Percentiles rank a stretch among this genome's conserved stretches.
Conservation (phyloP, 37 sponge, comb jelly and placozoan genomes). For the Haliclona indistincta region DNA sequence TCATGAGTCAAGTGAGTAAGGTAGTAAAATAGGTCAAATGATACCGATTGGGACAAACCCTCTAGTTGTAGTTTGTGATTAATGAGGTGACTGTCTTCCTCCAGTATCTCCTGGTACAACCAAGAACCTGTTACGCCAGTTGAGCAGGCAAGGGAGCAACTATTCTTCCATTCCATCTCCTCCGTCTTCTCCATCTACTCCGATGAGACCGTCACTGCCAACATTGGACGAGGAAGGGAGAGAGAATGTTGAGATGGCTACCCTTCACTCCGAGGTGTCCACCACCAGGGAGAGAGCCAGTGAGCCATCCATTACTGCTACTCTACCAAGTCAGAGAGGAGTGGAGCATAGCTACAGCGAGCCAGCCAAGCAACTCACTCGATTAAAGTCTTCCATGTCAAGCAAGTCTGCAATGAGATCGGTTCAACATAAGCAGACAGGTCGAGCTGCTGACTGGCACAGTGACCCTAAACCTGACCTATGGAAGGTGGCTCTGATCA, state of each 20-base stretch:
- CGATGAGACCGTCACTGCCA: not conserved
- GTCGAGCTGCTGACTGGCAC: too few relatives aligned
- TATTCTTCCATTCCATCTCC: not conserved
- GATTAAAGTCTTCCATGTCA: too few relatives aligned
- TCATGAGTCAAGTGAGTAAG: not conserved
- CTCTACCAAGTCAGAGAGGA: not conserved
- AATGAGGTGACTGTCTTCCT: not conserved
- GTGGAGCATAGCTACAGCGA: not conserved
- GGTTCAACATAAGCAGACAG: too few relatives aligned
- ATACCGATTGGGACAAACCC: not conserved
- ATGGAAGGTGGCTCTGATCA: constrained; percentile 40
- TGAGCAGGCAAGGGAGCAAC: not conserved
- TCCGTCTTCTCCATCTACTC: not conserved
- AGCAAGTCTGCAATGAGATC: too few relatives aligned
- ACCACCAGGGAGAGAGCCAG: too few relatives aligned
- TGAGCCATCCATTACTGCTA: not conserved
- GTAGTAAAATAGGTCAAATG: not conserved
- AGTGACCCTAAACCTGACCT: constrained; percentile 54
- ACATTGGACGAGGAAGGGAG: too few relatives aligned
- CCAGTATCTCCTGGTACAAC: constrained; percentile 1
- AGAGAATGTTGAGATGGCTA: too few relatives aligned
- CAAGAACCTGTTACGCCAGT: not conserved
- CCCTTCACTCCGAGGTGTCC: too few relatives aligned
- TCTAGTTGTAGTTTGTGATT: not conserved
- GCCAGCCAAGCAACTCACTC: not conserved